phyloP scores from a whole-genome alignment of 1,140 invertebrate genomes.

The Diabrotica undecimpunctata region DNA sequence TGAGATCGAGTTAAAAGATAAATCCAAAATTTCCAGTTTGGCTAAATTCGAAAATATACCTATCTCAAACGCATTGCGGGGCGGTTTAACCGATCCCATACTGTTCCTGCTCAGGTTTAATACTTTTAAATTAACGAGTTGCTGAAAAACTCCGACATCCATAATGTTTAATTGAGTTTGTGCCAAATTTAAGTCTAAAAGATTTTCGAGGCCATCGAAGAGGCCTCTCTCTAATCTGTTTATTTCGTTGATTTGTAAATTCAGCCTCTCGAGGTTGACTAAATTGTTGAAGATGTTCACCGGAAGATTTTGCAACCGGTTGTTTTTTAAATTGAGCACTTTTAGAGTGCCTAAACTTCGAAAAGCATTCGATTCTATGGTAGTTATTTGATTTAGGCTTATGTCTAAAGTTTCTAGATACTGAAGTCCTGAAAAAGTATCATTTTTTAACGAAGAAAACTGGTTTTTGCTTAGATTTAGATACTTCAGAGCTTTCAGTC shows the following conservation, averaged over 20 bases:
- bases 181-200: too few species aligned
- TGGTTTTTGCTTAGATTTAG: background rate
- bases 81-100: background rate
- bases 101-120: slow-evolving; percentile 1
- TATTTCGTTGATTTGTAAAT: too few species aligned
- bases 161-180: background rate
- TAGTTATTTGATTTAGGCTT: background rate
- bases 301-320: background rate
- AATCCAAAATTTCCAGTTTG: slow-evolving; percentile 1
- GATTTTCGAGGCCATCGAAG: too few species aligned
- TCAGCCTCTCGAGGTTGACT: too few species aligned
- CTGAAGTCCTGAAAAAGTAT: background rate
- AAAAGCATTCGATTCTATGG: background rate
- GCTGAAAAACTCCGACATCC: background rate
- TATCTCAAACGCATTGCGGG: background rate
- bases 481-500: background rate
- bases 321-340: slow-evolving; percentile 5
- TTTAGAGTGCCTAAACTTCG: background rate
- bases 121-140: background rate
- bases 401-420: background rate
- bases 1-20: background rate
- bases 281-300: too few species aligned
- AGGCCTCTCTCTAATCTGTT: too few species aligned
- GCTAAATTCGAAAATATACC: background rate
- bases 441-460: background rate